Evolutionary conservation across 1,140 invertebrate species (phyloP).

Genomic region (Triops longicaudatus): DNA sequence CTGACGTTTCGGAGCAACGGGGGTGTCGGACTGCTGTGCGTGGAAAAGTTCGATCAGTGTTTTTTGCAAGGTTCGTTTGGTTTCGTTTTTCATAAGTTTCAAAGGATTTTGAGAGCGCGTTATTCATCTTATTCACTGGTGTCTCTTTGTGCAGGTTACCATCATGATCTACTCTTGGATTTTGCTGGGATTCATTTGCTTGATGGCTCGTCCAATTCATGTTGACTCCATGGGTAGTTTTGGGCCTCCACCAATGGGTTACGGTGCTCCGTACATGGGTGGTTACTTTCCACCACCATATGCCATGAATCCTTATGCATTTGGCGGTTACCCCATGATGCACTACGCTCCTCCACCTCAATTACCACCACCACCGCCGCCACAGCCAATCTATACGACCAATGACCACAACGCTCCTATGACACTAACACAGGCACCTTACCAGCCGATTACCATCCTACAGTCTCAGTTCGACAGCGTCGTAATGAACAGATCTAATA

Average conservation of each 20-base stretch:
- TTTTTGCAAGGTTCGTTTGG: too few species aligned
- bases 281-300: neutral
- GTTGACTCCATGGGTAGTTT: neutral
- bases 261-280: neutral
- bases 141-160: neutral
- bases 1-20: too few species aligned
- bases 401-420: neutral
- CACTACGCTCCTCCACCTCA: neutral
- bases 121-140: neutral
- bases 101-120: too few species aligned
- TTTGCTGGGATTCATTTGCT: neutral
- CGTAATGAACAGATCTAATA: neutral
- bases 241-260: neutral
- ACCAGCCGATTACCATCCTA: neutral
- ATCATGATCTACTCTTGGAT: neutral
- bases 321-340: neutral
- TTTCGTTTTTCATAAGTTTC: too few species aligned
- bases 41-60: too few species aligned
- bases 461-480: neutral
- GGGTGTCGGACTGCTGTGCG: too few species aligned
- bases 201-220: conserved; percentile 2
- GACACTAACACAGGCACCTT: neutral
- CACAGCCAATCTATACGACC: neutral
- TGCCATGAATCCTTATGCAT: neutral
- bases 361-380: neutral